Evolutionary conservation across 92 coral and sea anemone genomes (phyloP).

Genomic region (Actinernus sp.): DNA sequence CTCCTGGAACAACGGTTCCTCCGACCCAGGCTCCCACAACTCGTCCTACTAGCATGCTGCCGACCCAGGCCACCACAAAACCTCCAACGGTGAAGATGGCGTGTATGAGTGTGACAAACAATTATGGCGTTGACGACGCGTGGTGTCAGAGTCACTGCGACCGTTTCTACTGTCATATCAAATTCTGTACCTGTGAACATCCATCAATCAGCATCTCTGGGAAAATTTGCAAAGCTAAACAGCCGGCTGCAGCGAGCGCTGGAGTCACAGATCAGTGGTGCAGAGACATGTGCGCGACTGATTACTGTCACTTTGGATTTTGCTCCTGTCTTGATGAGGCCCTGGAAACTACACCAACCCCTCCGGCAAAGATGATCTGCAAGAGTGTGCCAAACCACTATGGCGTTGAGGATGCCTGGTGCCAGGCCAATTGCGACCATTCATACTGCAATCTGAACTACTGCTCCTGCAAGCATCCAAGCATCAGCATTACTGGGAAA

Average conservation of each 20-base stretch:
- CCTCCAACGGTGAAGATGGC: background rate
- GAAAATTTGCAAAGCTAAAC: background rate
- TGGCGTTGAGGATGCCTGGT: background rate
- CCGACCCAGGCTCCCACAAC: background rate
- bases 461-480: background rate
- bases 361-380: too few relatives aligned
- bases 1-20: background rate
- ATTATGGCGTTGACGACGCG: background rate
- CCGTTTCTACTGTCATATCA: background rate
- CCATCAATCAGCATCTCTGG: background rate
- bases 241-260: background rate
- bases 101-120: background rate
- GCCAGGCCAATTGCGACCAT: background rate
- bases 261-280: background rate
- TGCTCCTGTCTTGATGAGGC: background rate
- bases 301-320: background rate
- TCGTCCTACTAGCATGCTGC: background rate
- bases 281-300: background rate
- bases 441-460: background rate
- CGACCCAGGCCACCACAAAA: background rate
- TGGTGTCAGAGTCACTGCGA: background rate
- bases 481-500: background rate
- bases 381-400: too few relatives aligned
- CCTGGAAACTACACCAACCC: background rate
- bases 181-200: background rate